These are phyloP conservation scores for Erebia aethiops DNA, from an alignment of 2,888 invertebrate species.

Conservation along the genomic window DNA sequence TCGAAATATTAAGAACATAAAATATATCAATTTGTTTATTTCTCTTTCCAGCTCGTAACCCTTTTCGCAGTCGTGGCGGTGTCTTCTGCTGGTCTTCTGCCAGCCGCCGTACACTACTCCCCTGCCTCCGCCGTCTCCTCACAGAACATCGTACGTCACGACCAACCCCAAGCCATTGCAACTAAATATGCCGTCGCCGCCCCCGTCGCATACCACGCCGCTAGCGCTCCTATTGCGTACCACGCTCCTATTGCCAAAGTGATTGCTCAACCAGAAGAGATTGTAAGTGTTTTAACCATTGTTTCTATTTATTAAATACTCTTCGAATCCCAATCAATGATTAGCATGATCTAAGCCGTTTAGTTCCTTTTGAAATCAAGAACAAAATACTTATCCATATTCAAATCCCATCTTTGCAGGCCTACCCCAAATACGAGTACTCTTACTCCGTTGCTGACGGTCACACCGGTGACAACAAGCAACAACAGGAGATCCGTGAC, in stretches of 20 bases:
- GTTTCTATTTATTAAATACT: not conserved
- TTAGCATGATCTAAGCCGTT: not conserved
- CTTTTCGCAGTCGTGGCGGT: constrained; percentile 53
- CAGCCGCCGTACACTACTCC: constrained; percentile 63
- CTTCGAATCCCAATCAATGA: not conserved
- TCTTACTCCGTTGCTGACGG: constrained; percentile 78
- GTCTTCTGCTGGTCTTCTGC: constrained; percentile 51
- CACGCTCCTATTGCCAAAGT: constrained; percentile 46
- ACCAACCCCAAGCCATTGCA: constrained; percentile 44
- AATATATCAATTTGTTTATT: not conserved
- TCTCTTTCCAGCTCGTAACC: constrained; percentile 43
- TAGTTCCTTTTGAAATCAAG: not conserved
- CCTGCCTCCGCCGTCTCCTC: constrained; percentile 57
- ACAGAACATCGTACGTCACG: constrained; percentile 61
- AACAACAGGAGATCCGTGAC: constrained; percentile 74
- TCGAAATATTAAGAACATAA: not conserved
- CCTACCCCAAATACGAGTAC: constrained; percentile 69
- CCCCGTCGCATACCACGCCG: constrained; percentile 47
- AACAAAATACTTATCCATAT: not conserved
- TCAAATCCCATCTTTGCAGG: constrained; percentile 41
- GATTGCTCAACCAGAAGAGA: constrained; percentile 50
- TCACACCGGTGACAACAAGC: constrained; percentile 79
- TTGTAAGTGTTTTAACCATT: constrained; percentile 38
- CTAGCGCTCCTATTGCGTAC: constrained; percentile 45
- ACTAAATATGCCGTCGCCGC: constrained; percentile 47